These are phyloP conservation scores for Phalanger gymnotis DNA, from an alignment of 2,797 vertebrate species.

Conservation along the genomic window DNA sequence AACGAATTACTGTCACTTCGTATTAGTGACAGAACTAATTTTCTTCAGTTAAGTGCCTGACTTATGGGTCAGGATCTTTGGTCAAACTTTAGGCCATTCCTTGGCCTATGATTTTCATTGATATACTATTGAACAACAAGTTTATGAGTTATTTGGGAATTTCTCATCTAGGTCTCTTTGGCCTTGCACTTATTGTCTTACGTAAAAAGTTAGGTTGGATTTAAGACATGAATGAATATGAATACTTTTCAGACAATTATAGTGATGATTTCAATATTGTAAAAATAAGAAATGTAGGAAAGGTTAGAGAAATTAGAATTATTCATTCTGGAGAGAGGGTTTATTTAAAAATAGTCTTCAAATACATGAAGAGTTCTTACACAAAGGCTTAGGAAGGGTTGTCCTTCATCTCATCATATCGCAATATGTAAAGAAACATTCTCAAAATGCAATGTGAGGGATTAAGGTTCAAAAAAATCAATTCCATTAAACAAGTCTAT, in stretches of 20 bases:
- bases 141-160: not conserved
- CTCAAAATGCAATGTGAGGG: not conserved
- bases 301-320: not conserved
- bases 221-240: not conserved
- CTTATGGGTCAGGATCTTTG: not conserved
- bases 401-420: not conserved
- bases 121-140: not conserved
- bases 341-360: not conserved
- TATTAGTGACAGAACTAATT: not conserved
- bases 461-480: not conserved
- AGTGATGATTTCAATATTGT: not conserved
- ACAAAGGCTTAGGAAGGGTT: not conserved
- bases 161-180: constrained; percentile 9
- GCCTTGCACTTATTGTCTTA: not conserved
- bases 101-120: not conserved
- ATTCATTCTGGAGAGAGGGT: not conserved
- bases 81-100: not conserved
- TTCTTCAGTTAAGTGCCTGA: not conserved
- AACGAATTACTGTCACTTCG: not conserved
- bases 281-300: not conserved
- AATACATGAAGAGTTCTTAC: not conserved
- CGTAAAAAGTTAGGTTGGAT: not conserved
- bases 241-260: not conserved
- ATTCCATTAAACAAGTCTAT: not conserved
- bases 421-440: not conserved